A percentile compares a stretch with the other conserved stretches of the same genome.
Evolutionary conservation across 2,113 vertebrate species (phyloP).

Genomic region (Perca schrenkii): DNA sequence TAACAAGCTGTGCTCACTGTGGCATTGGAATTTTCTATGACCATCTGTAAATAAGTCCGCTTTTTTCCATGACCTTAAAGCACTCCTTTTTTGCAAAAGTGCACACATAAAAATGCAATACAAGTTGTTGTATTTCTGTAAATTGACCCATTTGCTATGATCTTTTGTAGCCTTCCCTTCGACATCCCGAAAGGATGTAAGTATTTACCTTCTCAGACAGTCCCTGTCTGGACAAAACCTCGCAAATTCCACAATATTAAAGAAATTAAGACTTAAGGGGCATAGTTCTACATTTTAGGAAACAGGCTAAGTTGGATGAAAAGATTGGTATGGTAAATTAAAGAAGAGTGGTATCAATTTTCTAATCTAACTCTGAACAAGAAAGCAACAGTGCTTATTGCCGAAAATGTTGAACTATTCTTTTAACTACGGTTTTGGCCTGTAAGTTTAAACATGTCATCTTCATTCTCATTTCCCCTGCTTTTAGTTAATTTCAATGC

Average conservation of each 20-base stretch:
- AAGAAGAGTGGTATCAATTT: neutral
- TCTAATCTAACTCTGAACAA: neutral
- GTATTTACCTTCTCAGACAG: neutral
- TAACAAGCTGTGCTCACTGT: neutral
- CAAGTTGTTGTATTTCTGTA: neutral
- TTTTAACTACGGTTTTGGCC: neutral
- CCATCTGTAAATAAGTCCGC: neutral
- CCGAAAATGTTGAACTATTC: neutral
- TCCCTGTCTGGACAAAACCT: neutral
- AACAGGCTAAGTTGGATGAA: neutral
- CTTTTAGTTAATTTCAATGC: slow-evolving; percentile 4
- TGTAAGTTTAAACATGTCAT: neutral
- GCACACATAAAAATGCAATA: neutral
- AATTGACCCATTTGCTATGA: neutral
- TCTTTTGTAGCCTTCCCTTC: neutral
- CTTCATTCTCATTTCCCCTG: neutral
- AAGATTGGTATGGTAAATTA: neutral
- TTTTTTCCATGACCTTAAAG: neutral
- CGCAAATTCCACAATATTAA: neutral
- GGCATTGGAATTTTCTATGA: neutral
- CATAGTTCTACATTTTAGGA: neutral
- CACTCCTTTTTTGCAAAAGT: neutral
- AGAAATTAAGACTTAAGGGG: neutral
- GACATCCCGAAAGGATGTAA: neutral
- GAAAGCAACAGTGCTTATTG: neutral